These are phyloP conservation scores for Cosmia pyralina DNA, from an alignment of 2,888 invertebrate species.

Conservation along the genomic window DNA sequence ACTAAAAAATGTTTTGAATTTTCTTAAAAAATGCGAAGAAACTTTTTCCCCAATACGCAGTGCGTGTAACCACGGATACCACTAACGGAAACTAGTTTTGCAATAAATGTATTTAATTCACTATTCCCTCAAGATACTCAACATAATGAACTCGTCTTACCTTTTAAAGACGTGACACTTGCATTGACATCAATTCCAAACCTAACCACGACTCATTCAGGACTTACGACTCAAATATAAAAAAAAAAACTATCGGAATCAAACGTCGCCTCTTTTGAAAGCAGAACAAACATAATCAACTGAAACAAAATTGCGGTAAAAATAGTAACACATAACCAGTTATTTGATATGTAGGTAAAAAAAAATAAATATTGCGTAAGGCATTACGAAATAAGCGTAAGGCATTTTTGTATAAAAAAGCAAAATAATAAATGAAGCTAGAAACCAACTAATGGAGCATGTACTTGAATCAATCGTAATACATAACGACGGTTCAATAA, in stretches of 20 bases:
- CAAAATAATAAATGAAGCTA: slow-evolving; percentile 46
- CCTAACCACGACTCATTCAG: slow-evolving; percentile 21
- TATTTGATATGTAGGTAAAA: slow-evolving; percentile 45
- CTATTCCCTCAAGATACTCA: slow-evolving; percentile 42
- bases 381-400: slow-evolving; percentile 37
- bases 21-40: too few species aligned
- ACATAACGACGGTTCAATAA: slow-evolving; percentile 46
- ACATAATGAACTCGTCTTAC: slow-evolving; percentile 49
- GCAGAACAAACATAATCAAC: slow-evolving; percentile 46
- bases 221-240: slow-evolving; percentile 29
- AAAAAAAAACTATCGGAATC: slow-evolving; percentile 1
- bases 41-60: too few species aligned
- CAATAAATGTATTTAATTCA: slow-evolving; percentile 58
- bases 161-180: slow-evolving; percentile 50
- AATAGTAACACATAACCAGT: slow-evolving; percentile 41
- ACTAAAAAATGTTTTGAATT: too few species aligned
- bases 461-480: slow-evolving; percentile 45
- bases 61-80: slow-evolving; percentile 60
- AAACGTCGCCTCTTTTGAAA: slow-evolving; percentile 38
- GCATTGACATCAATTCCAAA: slow-evolving; percentile 55
- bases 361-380: slow-evolving; percentile 34
- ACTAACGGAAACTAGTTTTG: slow-evolving; percentile 65
- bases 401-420: slow-evolving; percentile 49
- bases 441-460: slow-evolving; percentile 60
- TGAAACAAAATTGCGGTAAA: slow-evolving; percentile 35